Evolutionary conservation across 2,888 invertebrate species (phyloP), one percentile per base, ranked within the genome.

Genomic region (Atrina japonica): DNA sequence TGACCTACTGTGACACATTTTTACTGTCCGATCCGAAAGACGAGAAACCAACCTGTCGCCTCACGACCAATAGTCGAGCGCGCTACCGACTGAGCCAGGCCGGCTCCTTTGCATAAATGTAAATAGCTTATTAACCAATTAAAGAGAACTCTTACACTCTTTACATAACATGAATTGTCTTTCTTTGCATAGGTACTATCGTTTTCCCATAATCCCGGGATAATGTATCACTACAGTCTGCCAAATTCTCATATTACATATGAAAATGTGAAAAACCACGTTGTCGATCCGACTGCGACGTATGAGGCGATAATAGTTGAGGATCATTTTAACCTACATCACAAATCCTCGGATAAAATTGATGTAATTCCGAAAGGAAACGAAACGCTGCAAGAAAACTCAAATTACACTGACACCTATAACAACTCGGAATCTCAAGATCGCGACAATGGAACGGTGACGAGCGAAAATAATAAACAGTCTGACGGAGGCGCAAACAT

Each of bases 181-280:
- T 21, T 29, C 27, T 68, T 16, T 18, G 29, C 25, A 6, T 11
- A 49, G 60, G 55, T 64, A 29, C 30, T 66, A 27, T 40, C 66
- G 14, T 63, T 52, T 47, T 63, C 50, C 14, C 66, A 66, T 16
- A 66, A 66, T 35, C 49, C 58, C 1, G 66, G 66, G 25, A 66
- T 66, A 30, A 35, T 58, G 21, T 66, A 66, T 27, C 58, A 58
- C 21, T 66, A 58, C 27, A 58, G 58, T 45, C 40, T 58, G n/a
- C 66, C 66, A 9, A 27, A 61, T 47, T 29, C 47, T 11, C 27
- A 40, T 9, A 25, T 27, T 7, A 30, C 55, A 16, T 3, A n/a
- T 2, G 35, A 45, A 27, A 45, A 43, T 2, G 23, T 21, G 27
- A 27, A 29, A 7, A 29, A 29, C 16, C 7, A 29, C 29, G 60